These are phyloP conservation scores for Acanthochromis polyacanthus DNA, from an alignment of 2,113 vertebrate species.

Conservation along the genomic window DNA sequence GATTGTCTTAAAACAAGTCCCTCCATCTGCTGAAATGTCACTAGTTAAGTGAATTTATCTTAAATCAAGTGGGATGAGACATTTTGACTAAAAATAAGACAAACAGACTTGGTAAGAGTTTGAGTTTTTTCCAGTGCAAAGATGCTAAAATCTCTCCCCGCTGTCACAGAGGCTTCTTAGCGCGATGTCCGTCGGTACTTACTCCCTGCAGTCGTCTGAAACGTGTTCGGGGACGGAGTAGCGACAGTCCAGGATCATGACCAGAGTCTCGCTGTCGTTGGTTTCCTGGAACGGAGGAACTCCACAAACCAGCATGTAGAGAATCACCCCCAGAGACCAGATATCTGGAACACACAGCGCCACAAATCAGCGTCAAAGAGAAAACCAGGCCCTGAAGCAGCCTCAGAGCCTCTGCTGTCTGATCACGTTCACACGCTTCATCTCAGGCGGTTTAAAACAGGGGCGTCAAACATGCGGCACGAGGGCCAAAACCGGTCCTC, in stretches of 20 bases:
- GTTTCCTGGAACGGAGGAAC: constrained; percentile 92
- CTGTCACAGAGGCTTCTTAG: neutral
- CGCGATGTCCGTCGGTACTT: constrained; percentile 58
- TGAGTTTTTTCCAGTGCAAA: too few species aligned
- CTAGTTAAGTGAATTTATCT: too few species aligned
- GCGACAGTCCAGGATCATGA: constrained; percentile 94
- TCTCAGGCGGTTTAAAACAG: too few species aligned
- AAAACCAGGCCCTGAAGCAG: constrained; percentile 38
- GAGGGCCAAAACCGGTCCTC: too few species aligned
- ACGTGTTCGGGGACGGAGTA: constrained; percentile 86
- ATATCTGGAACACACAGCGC: constrained; percentile 84
- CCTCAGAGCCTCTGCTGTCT: constrained; percentile 8
- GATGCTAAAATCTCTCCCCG: too few species aligned
- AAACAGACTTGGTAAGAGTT: too few species aligned
- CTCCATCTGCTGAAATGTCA: too few species aligned
- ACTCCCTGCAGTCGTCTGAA: constrained; percentile 88
- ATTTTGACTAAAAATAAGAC: too few species aligned
- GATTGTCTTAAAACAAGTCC: too few species aligned
- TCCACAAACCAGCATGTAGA: constrained; percentile 92
- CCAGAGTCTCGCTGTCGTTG: constrained; percentile 93
- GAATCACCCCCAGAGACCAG: constrained; percentile 93
- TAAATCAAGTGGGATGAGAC: too few species aligned
- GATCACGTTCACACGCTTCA: constrained; percentile 13
- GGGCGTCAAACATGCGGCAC: too few species aligned
- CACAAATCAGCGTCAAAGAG: constrained; percentile 25